Base-by-base conservation (phyloP, 2,797 vertebrate species). In the Gephyroberyx darwinii region DNA sequence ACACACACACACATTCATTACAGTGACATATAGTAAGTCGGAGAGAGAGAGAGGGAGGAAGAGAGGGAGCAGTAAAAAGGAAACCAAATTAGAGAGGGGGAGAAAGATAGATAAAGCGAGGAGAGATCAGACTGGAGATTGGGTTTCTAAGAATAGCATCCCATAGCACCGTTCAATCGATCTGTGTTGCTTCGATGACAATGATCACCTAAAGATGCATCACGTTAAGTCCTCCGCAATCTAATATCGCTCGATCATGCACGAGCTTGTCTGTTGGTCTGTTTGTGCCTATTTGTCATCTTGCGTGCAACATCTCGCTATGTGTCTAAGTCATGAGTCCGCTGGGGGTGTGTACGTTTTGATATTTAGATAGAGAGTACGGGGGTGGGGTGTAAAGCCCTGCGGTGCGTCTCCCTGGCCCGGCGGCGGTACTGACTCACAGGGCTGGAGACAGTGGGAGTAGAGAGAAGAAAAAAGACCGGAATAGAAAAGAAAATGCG, bases 81-180 rank as follows among this genome's bases (percentile, higher is more conserved):
- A 65, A 53, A 53, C 5, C 5, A 16, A 53, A 22, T 31, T 52
- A 53, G 37, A 51, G 37, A 51, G 41, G 45, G 35, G 10, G 53
- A 81, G 58, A 62, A 52, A 69, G 45, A 51, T 14, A 35, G 61
- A 64, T 64, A 37, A 35, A 50, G 50, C 16, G 35, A 65, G 55
- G 33, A 41, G 35, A 41, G 55, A 60, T 37, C 12, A 50, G 47
- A 50, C 47, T 30, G 64, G 47, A 68, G 62, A 65, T 30, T 45
- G 58, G 9, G 17, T 19, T 48, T 76, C 80, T 77, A 72, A 78
- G 78, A 86, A 83, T 83, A 86, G 78, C 74, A 62, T 47, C 43
- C 59, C 63, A 52, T 58, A 77, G 59, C 48, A 61, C 37, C 57
- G 31, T 69, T 68, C 67, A 71, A 57, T 43, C 47, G 35, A 65